These are phyloP conservation scores for Patella caerulea DNA, from an alignment of 2,888 invertebrate genomes.

Conservation along the genomic window DNA sequence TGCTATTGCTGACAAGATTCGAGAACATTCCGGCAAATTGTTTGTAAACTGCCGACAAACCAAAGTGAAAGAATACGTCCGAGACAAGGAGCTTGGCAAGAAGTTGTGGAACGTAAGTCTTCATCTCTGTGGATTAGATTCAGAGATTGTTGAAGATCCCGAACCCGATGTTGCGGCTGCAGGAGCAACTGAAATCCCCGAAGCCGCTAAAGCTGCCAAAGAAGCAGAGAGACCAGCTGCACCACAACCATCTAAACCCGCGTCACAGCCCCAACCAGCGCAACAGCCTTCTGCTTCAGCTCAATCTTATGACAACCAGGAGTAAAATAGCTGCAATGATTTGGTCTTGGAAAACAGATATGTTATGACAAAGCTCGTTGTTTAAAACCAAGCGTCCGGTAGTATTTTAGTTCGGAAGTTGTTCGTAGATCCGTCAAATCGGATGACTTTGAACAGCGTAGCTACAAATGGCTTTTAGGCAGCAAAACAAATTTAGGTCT, in stretches of 20 bases:
- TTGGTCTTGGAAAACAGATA: too few relatives aligned
- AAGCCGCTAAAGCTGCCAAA: constrained; percentile 32
- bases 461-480: too few relatives aligned
- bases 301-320: too few relatives aligned
- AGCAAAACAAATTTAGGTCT: too few relatives aligned
- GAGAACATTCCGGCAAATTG: constrained; percentile 56
- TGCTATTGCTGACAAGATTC: constrained; percentile 57
- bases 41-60: constrained; percentile 51
- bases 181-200: constrained; percentile 17
- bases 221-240: constrained; percentile 24
- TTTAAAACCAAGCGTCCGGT: too few relatives aligned
- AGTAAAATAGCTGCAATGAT: too few relatives aligned
- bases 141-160: constrained; percentile 29
- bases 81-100: constrained; percentile 44
- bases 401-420: too few relatives aligned
- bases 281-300: background rate
- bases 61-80: constrained; percentile 40
- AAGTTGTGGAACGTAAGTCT: constrained; percentile 58
- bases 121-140: constrained; percentile 52
- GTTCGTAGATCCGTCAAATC: too few relatives aligned
- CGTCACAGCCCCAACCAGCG: constrained; percentile 1
- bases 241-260: constrained; percentile 14
- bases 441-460: too few relatives aligned
- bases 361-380: too few relatives aligned
- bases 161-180: constrained; percentile 28